Evolutionary conservation across 2,113 vertebrate genomes (phyloP).

Genomic region (Perca flavescens): DNA sequence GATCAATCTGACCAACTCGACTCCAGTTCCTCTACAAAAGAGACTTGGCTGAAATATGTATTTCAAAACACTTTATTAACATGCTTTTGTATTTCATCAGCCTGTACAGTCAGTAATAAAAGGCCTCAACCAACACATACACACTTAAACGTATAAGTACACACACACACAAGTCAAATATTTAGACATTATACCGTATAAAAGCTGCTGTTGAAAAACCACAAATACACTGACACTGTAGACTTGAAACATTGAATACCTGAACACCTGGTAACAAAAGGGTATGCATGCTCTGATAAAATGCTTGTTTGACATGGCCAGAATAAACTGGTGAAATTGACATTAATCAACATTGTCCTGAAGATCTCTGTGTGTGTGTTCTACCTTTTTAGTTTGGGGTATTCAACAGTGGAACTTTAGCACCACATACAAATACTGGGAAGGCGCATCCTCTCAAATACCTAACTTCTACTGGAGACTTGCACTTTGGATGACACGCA

Average conservation of each 20-base stretch:
- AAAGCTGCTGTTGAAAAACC: slow-evolving; percentile 29
- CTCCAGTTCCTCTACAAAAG: neutral
- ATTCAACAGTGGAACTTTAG: too few relatives aligned
- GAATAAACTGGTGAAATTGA: too few relatives aligned
- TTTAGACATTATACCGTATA: slow-evolving; percentile 30
- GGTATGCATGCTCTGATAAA: too few relatives aligned
- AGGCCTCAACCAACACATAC: slow-evolving; percentile 31
- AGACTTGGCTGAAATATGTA: neutral
- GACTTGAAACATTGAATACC: neutral
- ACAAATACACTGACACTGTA: neutral
- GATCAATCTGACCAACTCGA: neutral
- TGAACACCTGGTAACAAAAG: too few relatives aligned
- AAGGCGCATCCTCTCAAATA: too few relatives aligned
- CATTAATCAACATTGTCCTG: too few relatives aligned
- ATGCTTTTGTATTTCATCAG: slow-evolving; percentile 25
- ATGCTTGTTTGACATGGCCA: too few relatives aligned
- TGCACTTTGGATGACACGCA: neutral
- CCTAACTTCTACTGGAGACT: neutral
- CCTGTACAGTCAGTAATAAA: slow-evolving; percentile 36
- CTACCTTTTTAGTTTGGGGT: too few relatives aligned
- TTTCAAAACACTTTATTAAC: slow-evolving; percentile 56
- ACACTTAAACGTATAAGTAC: neutral
- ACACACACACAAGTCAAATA: slow-evolving; percentile 1
- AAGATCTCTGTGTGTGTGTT: too few relatives aligned
- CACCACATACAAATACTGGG: too few relatives aligned